These are phyloP conservation scores for Phalacrocorax pelagicus DNA, from an alignment of 2,113 vertebrate genomes.

Conservation along the genomic window DNA sequence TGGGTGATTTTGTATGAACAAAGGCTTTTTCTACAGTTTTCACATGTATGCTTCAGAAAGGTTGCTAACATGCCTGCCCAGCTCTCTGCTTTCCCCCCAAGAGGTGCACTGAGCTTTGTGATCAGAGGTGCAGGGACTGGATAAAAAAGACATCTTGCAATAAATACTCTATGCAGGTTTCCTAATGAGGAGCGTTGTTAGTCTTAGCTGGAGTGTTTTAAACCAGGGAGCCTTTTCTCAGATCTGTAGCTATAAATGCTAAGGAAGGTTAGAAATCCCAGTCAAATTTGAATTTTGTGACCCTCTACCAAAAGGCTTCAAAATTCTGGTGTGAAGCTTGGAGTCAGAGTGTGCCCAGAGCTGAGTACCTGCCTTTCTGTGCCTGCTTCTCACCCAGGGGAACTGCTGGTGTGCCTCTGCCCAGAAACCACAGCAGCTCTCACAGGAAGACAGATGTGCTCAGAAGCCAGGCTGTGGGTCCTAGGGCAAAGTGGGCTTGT, in stretches of 20 bases:
- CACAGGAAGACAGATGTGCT: fast-evolving
- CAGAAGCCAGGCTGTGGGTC: neutral
- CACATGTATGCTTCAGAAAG: neutral
- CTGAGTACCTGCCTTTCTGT: neutral
- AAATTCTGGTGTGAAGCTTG: neutral
- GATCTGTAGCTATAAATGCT: neutral
- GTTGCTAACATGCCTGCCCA: neutral
- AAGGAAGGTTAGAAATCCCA: neutral
- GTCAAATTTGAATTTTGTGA: neutral
- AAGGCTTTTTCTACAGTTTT: neutral
- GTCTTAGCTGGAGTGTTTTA: neutral
- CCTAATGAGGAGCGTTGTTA: neutral
- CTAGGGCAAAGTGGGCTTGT: neutral
- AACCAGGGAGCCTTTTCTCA: neutral
- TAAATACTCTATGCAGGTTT: neutral
- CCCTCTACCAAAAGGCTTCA: neutral
- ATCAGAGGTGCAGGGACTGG: neutral
- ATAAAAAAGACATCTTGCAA: neutral
- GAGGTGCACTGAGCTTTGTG: neutral
- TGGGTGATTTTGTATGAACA: neutral
- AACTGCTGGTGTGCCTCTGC: neutral
- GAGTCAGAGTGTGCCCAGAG: neutral
- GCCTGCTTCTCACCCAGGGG: neutral
- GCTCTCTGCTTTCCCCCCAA: neutral
- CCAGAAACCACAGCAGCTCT: neutral